phyloP scores from a whole-genome alignment of 2,888 invertebrate genomes.

The Drosophila nigricruria region DNA sequence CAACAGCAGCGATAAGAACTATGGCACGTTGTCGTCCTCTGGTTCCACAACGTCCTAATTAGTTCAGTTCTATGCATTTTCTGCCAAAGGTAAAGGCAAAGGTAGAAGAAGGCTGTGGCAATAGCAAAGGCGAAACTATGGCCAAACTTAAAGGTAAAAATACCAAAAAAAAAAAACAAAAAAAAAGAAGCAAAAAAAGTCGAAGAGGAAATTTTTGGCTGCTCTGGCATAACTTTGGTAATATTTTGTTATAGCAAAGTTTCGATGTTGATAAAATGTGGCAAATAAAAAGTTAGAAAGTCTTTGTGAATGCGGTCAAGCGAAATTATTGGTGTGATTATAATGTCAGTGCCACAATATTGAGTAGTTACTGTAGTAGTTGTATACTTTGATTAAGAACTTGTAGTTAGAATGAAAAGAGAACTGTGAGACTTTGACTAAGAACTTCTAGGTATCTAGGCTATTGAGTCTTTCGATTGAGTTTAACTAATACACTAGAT shows the following conservation, averaged over 20 bases:
- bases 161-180: conserved; percentile 16
- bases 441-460: no score
- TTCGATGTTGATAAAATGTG: conserved; percentile 78
- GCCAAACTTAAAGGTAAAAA: conserved; percentile 18
- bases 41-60: conserved; percentile 66
- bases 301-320: conserved; percentile 34
- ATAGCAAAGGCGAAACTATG: conserved; percentile 16
- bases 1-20: conserved; percentile 74
- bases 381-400: conserved; percentile 12
- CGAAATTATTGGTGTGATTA: conserved; percentile 46
- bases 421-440: not conserved
- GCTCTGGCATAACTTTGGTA: conserved; percentile 75
- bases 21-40: conserved; percentile 50
- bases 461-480: not conserved
- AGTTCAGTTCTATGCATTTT: conserved; percentile 79
- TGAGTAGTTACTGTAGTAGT: conserved; percentile 21
- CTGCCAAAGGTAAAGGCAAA: conserved; percentile 11
- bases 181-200: conserved; percentile 37
- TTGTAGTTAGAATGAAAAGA: not conserved
- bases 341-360: conserved; percentile 25
- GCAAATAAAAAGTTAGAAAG: conserved; percentile 65
- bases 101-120: conserved; percentile 4
- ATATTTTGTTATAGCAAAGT: conserved; percentile 77
- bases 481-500: not conserved
- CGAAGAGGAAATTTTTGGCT: conserved; percentile 52